Percentiles rank a stretch among this genome's conserved stretches.
Evolutionary conservation across 2,888 invertebrate genomes (phyloP).

Genomic region (Labia minor): DNA sequence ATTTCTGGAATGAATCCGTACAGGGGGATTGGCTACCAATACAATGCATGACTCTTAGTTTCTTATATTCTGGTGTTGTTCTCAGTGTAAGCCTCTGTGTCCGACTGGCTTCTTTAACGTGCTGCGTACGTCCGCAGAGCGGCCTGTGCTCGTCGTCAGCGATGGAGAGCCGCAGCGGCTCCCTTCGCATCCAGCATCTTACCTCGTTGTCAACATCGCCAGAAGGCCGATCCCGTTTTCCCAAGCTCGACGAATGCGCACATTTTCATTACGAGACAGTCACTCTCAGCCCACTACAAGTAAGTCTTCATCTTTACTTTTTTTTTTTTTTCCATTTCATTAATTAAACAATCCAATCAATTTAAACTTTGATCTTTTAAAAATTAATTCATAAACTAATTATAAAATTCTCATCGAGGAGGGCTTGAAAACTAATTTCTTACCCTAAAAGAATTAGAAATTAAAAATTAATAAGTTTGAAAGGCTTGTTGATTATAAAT

Average conservation of each 20-base stretch:
- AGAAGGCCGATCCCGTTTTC: slow-evolving; percentile 50
- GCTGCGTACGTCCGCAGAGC: slow-evolving; percentile 31
- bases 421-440: too few species aligned
- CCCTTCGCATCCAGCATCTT: slow-evolving; percentile 37
- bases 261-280: slow-evolving; percentile 97
- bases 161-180: slow-evolving; percentile 33
- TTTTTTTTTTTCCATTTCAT: neutral
- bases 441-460: too few species aligned
- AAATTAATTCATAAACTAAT: neutral
- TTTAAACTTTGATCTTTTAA: neutral
- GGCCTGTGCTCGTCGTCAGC: slow-evolving; percentile 37
- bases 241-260: slow-evolving; percentile 89
- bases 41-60: neutral
- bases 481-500: too few species aligned
- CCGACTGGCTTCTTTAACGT: neutral
- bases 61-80: neutral
- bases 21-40: neutral
- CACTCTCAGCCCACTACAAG: slow-evolving; percentile 65
- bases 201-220: slow-evolving; percentile 29
- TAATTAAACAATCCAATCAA: neutral
- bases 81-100: neutral
- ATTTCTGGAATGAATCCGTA: too few species aligned
- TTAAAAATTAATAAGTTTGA: too few species aligned
- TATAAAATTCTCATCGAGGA: too few species aligned
- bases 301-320: too few species aligned